Percentiles rank a stretch among this genome's conserved stretches.
phyloP scores from a whole-genome alignment of 2,888 invertebrate genomes.

The Meteorus cinctellus region DNA sequence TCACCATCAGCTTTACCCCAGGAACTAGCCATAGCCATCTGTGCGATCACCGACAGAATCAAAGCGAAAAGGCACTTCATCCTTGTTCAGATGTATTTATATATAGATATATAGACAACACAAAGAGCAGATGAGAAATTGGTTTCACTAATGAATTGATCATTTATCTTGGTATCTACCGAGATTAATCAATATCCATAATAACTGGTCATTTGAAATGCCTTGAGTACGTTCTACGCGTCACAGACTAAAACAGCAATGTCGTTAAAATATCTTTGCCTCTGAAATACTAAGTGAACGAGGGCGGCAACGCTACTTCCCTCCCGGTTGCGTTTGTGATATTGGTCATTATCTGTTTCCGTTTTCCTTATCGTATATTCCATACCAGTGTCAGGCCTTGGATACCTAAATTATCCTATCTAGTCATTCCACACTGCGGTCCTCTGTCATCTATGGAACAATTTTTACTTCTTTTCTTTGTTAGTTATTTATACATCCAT shows the following conservation, averaged over 20 bases:
- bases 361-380: constrained; percentile 62
- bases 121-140: neutral
- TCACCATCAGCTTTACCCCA: constrained; percentile 48
- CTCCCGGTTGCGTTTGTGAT: constrained; percentile 59
- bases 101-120: neutral
- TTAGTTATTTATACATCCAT: neutral
- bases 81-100: neutral
- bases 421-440: constrained; percentile 8
- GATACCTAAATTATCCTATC: constrained; percentile 43
- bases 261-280: constrained; percentile 24
- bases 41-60: constrained; percentile 41
- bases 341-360: constrained; percentile 70
- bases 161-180: neutral
- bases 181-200: neutral
- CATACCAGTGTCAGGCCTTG: constrained; percentile 59
- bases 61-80: constrained; percentile 40
- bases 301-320: constrained; percentile 69
- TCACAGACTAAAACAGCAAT: neutral
- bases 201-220: neutral
- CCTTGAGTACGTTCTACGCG: neutral
- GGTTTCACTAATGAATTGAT: neutral
- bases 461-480: neutral
- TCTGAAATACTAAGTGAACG: constrained; percentile 46
- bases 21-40: constrained; percentile 41
- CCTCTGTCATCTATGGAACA: neutral